Base-by-base conservation (phyloP, 2,797 vertebrate genomes). In the Coccyzus lansbergi region DNA sequence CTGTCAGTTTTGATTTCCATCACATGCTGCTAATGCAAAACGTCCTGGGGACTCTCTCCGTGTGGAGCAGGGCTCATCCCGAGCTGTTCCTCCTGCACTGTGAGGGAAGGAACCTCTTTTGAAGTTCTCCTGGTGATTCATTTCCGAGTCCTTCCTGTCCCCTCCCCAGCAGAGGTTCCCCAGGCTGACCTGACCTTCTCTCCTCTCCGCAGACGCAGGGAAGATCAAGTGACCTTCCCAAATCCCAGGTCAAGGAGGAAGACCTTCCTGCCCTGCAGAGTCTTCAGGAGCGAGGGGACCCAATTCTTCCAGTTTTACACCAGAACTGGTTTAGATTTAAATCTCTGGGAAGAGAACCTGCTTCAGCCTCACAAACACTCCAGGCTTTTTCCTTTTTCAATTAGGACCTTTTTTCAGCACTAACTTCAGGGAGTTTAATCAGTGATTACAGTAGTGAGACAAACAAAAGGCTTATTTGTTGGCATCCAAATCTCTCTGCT, bases 1-100 rank as follows among this genome's bases (percentile, higher is more conserved):
- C 88, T 75, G 86, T 87, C 91, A 53, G 48, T 36, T 69, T 51
- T 58, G 70, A 84, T 91, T 93, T 87, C 75, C 93, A 59, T 71
- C 93, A 70, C 74, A 5, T 11, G 33, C 85, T 51, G 6, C 83
- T 90, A 58, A 90, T 20, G 75, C 19, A 2, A 81, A 84, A 82
- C 7, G n/a, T 90, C 79, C 75, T 6, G 59, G 72, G 72, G 72
- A 88, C 53, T 51, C 83, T 78, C 75, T 12, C 25, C 0, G 71
- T 1, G 2, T 29, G 46, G 63, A 83, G 81, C 53, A 2, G 72
- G 81, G 69, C 72, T 91, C 92, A 86, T 94, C 90, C 87, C 14
- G 6, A 33, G 75, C 90, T 18, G 51, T 10, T 90, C 56, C 83
- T 87, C 67, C 79, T 34, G 89, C 3, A 0, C 58, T 4, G 36